Conservation (phyloP, 2,797 vertebrate species). For the Hydrolagus colliei region DNA sequence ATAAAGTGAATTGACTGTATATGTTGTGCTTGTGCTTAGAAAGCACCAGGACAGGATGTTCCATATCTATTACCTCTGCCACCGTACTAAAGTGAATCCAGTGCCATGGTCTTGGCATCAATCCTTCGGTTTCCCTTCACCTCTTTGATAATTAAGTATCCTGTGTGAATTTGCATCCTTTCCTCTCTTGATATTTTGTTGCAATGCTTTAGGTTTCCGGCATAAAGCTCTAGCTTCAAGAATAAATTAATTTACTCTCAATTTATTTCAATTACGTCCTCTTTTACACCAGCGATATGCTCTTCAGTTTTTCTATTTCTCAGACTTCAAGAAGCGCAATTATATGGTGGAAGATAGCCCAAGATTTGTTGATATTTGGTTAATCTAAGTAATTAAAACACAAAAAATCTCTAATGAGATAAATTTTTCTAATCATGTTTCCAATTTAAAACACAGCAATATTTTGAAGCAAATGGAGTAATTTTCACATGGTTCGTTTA, state of each 20-base stretch:
- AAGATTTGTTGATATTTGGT: background rate
- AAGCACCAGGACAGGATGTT: too few relatives aligned
- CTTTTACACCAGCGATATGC: too few relatives aligned
- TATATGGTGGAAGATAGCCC: background rate
- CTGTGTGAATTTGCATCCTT: background rate
- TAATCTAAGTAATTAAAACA: conserved; percentile 18
- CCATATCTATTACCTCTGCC: too few relatives aligned
- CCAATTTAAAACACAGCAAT: background rate
- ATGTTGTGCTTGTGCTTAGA: too few relatives aligned
- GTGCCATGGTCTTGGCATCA: too few relatives aligned
- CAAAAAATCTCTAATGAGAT: conserved; percentile 1
- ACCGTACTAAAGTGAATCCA: too few relatives aligned
- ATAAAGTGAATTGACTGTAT: too few relatives aligned
- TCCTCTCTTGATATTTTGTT: background rate
- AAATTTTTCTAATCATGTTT: background rate
- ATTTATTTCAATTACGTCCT: too few relatives aligned
- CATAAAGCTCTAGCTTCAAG: too few relatives aligned
- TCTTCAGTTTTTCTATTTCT: background rate
- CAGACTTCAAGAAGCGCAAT: background rate
- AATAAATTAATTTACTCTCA: background rate
- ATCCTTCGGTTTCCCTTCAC: background rate
- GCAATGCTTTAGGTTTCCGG: too few relatives aligned
- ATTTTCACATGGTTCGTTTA: background rate
- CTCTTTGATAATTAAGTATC: background rate
- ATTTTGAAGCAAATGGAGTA: background rate